Percentiles rank a stretch among this genome's conserved stretches.
Evolutionary conservation across 2,888 invertebrate genomes (phyloP).

Genomic region (Caenorhabditis imperialis): DNA sequence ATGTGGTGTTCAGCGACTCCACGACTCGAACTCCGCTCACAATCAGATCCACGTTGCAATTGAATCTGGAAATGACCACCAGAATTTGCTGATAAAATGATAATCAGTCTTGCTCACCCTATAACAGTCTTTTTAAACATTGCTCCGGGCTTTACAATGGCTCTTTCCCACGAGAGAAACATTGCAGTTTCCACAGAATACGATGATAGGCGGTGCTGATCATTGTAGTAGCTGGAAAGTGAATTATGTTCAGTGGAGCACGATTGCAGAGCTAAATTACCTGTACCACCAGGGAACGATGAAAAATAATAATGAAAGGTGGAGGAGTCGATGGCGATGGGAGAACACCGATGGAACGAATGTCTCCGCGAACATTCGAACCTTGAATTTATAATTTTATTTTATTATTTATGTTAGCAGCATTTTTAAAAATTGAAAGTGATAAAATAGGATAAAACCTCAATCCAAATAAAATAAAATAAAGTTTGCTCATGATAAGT

Average conservation of each 20-base stretch:
- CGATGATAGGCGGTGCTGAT: constrained; percentile 70
- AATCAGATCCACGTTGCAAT: constrained; percentile 80
- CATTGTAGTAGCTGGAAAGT: constrained; percentile 71
- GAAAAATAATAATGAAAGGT: constrained; percentile 58
- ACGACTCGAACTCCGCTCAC: constrained; percentile 79
- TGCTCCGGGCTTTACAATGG: constrained; percentile 73
- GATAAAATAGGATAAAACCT: no score
- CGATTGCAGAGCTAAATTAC: constrained; percentile 25
- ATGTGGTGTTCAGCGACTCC: constrained; percentile 76
- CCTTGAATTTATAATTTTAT: no score
- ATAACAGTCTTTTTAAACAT: constrained; percentile 75
- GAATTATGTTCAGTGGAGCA: neutral
- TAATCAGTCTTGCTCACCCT: no score
- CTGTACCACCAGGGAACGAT: constrained; percentile 62
- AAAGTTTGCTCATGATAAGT: no score
- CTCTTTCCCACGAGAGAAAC: constrained; percentile 73
- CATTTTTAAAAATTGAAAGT: neutral
- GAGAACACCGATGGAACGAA: constrained; percentile 53
- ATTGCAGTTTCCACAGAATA: constrained; percentile 73
- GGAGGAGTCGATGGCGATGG: constrained; percentile 55
- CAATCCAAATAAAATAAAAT: no score
- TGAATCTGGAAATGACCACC: constrained; percentile 74
- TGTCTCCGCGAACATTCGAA: constrained; percentile 49
- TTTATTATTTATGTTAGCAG: neutral
- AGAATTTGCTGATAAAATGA: neutral